Evolutionary conservation across 1,140 invertebrate genomes (phyloP).

Genomic region (Agrypnia vestita): DNA sequence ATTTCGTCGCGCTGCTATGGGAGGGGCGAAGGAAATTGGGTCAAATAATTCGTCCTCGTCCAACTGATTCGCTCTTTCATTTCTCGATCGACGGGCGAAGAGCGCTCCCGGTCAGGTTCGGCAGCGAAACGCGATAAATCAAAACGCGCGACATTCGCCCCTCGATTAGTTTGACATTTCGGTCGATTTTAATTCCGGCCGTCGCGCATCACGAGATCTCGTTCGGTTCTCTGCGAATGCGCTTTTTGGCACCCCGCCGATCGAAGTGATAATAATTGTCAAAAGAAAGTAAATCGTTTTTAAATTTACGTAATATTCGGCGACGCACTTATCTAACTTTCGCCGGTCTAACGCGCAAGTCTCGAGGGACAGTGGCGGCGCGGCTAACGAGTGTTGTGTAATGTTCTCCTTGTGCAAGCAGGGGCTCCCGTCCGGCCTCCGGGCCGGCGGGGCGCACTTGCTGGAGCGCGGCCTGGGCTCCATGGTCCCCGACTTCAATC

Average conservation of each 20-base stretch:
- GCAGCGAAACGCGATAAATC: neutral
- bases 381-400: constrained; percentile 16
- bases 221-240: neutral
- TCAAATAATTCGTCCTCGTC: constrained; percentile 25
- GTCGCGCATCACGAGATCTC: constrained; percentile 10
- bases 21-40: constrained; percentile 43
- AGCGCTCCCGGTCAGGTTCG: neutral
- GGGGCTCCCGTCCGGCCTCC: constrained; percentile 28
- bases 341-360: constrained; percentile 29
- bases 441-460: constrained; percentile 11
- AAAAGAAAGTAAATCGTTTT: constrained; percentile 29
- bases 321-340: constrained; percentile 62
- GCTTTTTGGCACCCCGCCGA: constrained; percentile 39
- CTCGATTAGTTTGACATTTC: constrained; percentile 51
- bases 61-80: constrained; percentile 4
- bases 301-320: constrained; percentile 51
- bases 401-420: constrained; percentile 54
- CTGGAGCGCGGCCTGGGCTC: constrained; percentile 73
- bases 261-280: constrained; percentile 25
- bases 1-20: constrained; percentile 33
- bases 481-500: constrained; percentile 76
- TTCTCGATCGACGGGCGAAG: neutral
- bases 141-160: neutral
- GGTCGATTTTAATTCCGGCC: constrained; percentile 46
- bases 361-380: neutral